Conservation (phyloP, 2,888 invertebrate genomes). For the Megaustenia siamemsis region DNA sequence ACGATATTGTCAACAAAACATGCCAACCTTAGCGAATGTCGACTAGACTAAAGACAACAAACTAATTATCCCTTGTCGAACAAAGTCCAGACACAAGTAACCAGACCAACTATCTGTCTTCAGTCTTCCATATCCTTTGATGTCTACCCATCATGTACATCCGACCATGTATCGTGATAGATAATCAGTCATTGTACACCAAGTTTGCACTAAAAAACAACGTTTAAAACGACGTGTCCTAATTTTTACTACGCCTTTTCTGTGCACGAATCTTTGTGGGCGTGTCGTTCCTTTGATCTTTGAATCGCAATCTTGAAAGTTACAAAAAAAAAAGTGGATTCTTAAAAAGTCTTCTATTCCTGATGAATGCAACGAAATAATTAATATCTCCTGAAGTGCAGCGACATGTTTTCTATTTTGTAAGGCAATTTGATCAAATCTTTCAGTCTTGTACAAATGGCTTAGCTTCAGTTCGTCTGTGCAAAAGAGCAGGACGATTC, state of each 20-base stretch:
- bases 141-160: neutral
- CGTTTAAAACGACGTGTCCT: neutral
- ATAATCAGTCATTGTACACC: neutral
- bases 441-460: neutral
- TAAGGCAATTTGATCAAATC: neutral
- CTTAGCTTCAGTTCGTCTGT: neutral
- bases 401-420: neutral
- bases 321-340: too few relatives aligned
- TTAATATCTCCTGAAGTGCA: neutral
- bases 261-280: neutral
- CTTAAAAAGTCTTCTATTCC: neutral
- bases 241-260: neutral
- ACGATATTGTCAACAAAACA: too few relatives aligned
- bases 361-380: neutral
- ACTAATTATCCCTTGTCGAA: neutral
- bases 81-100: neutral
- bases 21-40: too few relatives aligned
- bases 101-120: neutral
- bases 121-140: neutral
- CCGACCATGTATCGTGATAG: neutral
- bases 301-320: neutral
- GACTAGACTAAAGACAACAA: neutral
- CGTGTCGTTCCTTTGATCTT: neutral
- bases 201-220: neutral
- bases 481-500: neutral